Percentiles rank a stretch among this genome's conserved stretches.
Evolutionary conservation across 1,140 invertebrate genomes (phyloP).

Genomic region (Penaeus japonicus): DNA sequence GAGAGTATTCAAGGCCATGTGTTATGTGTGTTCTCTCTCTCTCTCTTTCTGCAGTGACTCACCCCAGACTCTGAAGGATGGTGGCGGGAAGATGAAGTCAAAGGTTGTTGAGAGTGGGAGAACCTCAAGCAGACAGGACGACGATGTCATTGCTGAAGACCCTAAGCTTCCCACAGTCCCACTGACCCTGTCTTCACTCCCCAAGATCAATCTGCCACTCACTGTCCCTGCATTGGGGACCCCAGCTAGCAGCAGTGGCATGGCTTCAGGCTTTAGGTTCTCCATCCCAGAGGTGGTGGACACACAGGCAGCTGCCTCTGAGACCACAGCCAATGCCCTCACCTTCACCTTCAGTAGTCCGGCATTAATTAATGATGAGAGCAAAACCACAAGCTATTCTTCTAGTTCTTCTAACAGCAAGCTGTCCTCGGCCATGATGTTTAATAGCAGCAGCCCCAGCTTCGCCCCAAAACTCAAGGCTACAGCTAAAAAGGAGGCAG

Average conservation of each 20-base stretch:
- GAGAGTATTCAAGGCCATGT: not conserved
- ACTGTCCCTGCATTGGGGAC: not conserved
- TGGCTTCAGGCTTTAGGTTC: conserved; percentile 44
- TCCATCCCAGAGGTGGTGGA: conserved; percentile 48
- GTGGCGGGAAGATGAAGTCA: conserved; percentile 50
- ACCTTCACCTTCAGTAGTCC: conserved; percentile 52
- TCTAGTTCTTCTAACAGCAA: not conserved
- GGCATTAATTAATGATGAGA: conserved; percentile 17
- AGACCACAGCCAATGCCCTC: conserved; percentile 11
- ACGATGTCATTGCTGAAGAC: conserved; percentile 16
- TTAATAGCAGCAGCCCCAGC: conserved; percentile 24
- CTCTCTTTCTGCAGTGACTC: conserved; percentile 28
- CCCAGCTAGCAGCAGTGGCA: not conserved
- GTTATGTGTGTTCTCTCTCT: not conserved
- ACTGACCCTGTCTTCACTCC: conserved; percentile 32
- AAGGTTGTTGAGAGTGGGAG: conserved; percentile 36
- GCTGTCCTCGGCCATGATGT: conserved; percentile 9
- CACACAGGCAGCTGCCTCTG: conserved; percentile 15
- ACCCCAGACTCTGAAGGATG: conserved; percentile 11
- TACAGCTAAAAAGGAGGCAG: conserved; percentile 8
- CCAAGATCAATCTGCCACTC: conserved; percentile 43
- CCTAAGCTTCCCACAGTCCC: conserved; percentile 30
- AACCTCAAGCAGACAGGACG: not conserved
- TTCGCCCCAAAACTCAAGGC: conserved; percentile 38
- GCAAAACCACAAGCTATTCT: not conserved